Conservation (phyloP, 2,888 invertebrate species). For the Himalopsyche tibetana region DNA sequence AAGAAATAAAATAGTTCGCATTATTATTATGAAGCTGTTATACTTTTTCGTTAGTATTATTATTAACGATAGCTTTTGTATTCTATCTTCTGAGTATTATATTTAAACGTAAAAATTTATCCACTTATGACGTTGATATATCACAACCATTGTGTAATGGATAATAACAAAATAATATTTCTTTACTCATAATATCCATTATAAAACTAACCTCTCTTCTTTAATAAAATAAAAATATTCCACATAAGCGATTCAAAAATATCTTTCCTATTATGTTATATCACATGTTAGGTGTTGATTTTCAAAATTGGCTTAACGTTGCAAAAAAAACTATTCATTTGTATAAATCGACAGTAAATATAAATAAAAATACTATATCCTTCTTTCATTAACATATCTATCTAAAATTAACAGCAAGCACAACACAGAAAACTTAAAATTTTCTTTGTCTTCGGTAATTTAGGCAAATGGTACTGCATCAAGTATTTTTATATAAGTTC, state of each 20-base stretch:
- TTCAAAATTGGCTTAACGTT: background rate
- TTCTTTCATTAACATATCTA: too few species aligned
- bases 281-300: conserved; percentile 8
- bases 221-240: conserved; percentile 38
- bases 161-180: conserved; percentile 29
- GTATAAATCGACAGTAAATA: too few species aligned
- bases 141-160: conserved; percentile 13
- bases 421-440: too few species aligned
- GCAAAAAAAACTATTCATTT: too few species aligned
- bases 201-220: conserved; percentile 24
- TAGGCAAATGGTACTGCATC: too few species aligned
- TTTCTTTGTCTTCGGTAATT: too few species aligned
- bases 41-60: too few species aligned
- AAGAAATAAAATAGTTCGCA: too few species aligned
- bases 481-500: too few species aligned
- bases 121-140: conserved; percentile 19
- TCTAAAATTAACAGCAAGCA: too few species aligned
- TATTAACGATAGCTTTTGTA: background rate
- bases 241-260: conserved; percentile 7
- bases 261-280: conserved; percentile 18
- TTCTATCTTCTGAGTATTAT: background rate
- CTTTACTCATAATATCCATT: conserved; percentile 28
- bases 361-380: too few species aligned
- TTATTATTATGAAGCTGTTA: too few species aligned
- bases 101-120: conserved; percentile 23